A percentile compares a stretch with the other conserved stretches of the same genome.
Evolutionary conservation across 1,140 invertebrate genomes (phyloP).

Genomic region (Anastrepha obliqua): DNA sequence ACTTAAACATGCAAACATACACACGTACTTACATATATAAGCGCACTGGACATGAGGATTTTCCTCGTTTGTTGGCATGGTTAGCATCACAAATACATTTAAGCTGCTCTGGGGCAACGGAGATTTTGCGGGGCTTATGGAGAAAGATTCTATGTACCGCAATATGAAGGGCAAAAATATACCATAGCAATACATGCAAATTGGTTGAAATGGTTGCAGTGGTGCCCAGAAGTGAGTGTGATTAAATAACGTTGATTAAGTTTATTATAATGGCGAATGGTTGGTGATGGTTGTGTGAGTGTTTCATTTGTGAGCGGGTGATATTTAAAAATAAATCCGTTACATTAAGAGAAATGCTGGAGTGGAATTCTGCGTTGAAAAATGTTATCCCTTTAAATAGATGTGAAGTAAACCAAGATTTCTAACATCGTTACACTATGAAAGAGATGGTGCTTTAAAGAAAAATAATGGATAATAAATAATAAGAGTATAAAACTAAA

Average conservation of each 20-base stretch:
- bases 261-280: slow-evolving; percentile 37
- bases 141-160: too few relatives aligned
- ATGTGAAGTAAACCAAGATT: too few relatives aligned
- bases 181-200: slow-evolving; percentile 10
- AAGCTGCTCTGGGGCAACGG: too few relatives aligned
- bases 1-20: background rate
- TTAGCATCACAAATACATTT: too few relatives aligned
- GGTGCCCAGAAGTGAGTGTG: slow-evolving; percentile 49
- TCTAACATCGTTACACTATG: too few relatives aligned
- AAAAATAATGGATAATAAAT: too few relatives aligned
- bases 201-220: slow-evolving; percentile 43
- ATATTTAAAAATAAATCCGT: slow-evolving; percentile 41
- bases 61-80: background rate
- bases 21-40: background rate
- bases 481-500: too few relatives aligned
- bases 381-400: background rate
- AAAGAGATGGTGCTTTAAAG: too few relatives aligned
- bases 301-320: slow-evolving; percentile 27
- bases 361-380: background rate
- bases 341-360: background rate
- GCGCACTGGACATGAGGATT: too few relatives aligned
- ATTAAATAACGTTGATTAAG: slow-evolving; percentile 59
- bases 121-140: too few relatives aligned
- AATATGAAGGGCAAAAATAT: background rate
- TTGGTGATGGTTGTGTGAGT: slow-evolving; percentile 39